phyloP scores from a whole-genome alignment of 2,797 vertebrate genomes.

The Clamator glandarius region DNA sequence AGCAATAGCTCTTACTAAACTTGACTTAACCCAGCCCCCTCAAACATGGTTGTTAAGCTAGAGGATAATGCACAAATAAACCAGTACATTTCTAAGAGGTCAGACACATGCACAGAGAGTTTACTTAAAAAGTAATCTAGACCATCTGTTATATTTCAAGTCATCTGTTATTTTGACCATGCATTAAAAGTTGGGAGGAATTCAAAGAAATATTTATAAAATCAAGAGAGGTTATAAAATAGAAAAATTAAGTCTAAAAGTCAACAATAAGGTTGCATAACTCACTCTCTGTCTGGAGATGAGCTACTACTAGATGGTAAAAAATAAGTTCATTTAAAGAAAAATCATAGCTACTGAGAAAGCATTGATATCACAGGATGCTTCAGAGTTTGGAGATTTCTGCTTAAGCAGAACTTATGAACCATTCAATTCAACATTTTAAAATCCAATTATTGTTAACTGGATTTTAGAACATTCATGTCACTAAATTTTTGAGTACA shows the following conservation, averaged over 20 bases:
- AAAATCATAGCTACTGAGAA: not conserved
- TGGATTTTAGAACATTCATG: not conserved
- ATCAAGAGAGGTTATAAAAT: not conserved
- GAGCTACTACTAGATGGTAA: not conserved
- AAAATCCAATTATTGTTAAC: not conserved
- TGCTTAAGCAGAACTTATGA: not conserved
- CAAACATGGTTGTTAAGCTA: not conserved
- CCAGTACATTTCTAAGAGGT: constrained; percentile 23
- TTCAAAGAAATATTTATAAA: constrained; percentile 25
- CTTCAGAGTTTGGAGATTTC: not conserved
- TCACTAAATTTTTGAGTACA: not conserved
- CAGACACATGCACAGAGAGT: not conserved
- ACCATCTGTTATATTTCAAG: constrained; percentile 21
- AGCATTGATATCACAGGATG: not conserved
- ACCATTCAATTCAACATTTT: not conserved
- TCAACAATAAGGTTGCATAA: not conserved
- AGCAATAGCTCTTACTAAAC: not conserved
- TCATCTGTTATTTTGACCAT: not conserved
- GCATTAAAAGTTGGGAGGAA: not conserved
- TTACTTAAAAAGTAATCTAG: constrained; percentile 11
- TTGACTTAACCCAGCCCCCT: not conserved
- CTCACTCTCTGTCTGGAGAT: not conserved
- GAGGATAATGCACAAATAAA: constrained; percentile 24
- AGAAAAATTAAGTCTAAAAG: not conserved
- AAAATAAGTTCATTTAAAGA: not conserved